Base-by-base conservation (phyloP, 2,888 invertebrate genomes). In the Phalera bucephala region DNA sequence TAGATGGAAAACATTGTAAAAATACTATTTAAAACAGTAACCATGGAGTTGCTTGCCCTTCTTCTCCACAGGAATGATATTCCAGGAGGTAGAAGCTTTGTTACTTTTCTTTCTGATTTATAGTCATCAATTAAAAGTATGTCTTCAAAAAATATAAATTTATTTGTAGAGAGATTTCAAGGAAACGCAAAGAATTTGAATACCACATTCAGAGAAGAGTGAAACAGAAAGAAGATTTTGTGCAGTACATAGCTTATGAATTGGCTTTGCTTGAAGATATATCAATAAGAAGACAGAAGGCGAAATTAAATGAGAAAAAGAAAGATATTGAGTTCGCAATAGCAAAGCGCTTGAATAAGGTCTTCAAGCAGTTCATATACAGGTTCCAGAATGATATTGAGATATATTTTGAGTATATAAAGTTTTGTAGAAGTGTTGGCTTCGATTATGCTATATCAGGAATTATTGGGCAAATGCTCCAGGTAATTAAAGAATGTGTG, bases 391-490 rank as follows among this genome's bases (percentile, higher is more conserved):
- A 93, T 62, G 95, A 96, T 65, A 79, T 94, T 22, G 91, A 93
- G 49, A 87, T 96, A 36, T 96, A 95, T 93, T 90, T 95, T 59
- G 93, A 94, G 26, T 95, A 94, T 63, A 93, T 97, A 33, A 94
- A 94, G 61, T 97, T 96, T 72, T 94, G 94, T 60, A 93, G 92
- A 58, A 91, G 92, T 69, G 92, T 93, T 14, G 89, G 91, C 4
- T 92, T 91, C 53, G 75, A 86, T 13, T 70, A 84, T 33, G 91
- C 92, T 29, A 89, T 92, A 10, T 88, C 91, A 5, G 83, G 88
- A 9, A 90, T 91, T 33, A 91, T 93, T 45, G 91, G 91, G 43
- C 91, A 91, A 67, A 92, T 93, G 91, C 66, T 93, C 28, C 91
- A 92, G 86, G 93, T 93, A 60, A 31, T 25, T 17, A 19, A 6